phyloP scores from a whole-genome alignment of 2,113 vertebrate species.

The rabbit (Oryctolagus cuniculus) region mOryCun1.1 NC_091432.1:76756001-76756500 shows the following conservation, averaged over 20 bases:
- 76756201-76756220: not conserved
- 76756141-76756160: not conserved
- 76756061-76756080: not conserved
- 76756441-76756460: too few relatives aligned
- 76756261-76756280: not conserved
- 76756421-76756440: too few relatives aligned
- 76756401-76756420: too few relatives aligned
- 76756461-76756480: too few relatives aligned
- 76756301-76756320: not conserved
- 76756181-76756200: conserved; percentile 40
- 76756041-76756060: not conserved
- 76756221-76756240: not conserved
- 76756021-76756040: not conserved
- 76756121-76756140: not conserved
- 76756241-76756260: not conserved
- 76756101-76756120: not conserved
- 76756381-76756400: too few relatives aligned
- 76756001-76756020: conserved; percentile 39
- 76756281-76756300: conserved; percentile 47
- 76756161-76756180: not conserved
- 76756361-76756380: not conserved
- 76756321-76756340: not conserved
- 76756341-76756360: not conserved
- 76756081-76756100: conserved; percentile 21
- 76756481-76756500: not conserved